Evolutionary conservation across 2,888 invertebrate species (phyloP), one percentile per base, ranked within the genome.

Genomic region (Gymnoscelis rufifasciata): DNA sequence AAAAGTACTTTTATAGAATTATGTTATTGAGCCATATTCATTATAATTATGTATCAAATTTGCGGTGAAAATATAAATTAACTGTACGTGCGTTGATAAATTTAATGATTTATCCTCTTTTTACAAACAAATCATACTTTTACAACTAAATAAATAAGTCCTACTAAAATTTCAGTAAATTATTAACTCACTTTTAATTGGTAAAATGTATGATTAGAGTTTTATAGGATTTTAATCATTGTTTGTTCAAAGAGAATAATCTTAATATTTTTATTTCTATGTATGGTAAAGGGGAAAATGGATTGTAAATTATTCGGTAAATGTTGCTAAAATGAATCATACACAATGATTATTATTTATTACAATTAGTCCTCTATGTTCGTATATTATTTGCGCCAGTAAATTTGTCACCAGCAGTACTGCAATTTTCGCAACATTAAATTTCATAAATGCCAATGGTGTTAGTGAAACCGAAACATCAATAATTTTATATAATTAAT

Each of bases 231-330:
- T 10, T 19, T 15, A 6, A 13, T n/a, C 33, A 15, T n/a, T 27
- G 63, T 69, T 66, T 68, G 67, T 68, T 63, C 52, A 51, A 63
- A 60, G 56, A 59, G 49, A 60, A 65, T 56, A 56, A 36, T 48
- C 47, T 14, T 50, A 35, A 29, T 52, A 51, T 54, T 59, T 59
- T 50, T 55, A 45, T 33, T 57, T 62, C 42, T 56, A 47, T 60
- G 54, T 55, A 50, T 47, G 68, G 68, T 65, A 64, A 58, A 45
- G 56, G 57, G 60, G 54, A 56, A 57, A 56, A 60, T 53, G 56
- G 57, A 62, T 59, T 57, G 44, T 36, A 43, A 38, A 47, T 47
- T 47, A 47, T 59, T 51, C 47, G 44, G 15, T 39, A 42, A 37
- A 50, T 36, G 51, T 52, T 51, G 49, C 51, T 47, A 50, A 54